phyloP scores from a whole-genome alignment of 2,797 vertebrate genomes.

The Toxotes lorentzi region DNA sequence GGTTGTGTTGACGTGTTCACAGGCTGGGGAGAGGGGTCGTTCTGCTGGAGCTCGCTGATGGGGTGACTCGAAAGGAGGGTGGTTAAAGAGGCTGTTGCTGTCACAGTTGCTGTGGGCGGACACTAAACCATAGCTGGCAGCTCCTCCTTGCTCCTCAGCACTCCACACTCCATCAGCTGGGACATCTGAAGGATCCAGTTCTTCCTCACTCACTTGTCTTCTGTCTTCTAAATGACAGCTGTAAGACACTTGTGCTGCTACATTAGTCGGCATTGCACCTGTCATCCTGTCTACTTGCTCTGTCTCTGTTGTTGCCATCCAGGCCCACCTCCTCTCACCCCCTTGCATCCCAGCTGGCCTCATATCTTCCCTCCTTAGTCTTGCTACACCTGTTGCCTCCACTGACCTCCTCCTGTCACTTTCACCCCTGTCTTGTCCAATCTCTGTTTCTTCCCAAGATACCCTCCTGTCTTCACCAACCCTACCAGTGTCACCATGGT shows the following conservation, averaged over 20 bases:
- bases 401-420: constrained; percentile 16
- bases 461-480: not conserved
- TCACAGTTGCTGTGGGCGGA: constrained; percentile 54
- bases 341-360: constrained; percentile 14
- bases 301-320: constrained; percentile 29
- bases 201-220: constrained; percentile 14
- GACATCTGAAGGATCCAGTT: constrained; percentile 16
- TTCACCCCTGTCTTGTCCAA: constrained; percentile 14
- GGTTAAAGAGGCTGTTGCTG: constrained; percentile 27
- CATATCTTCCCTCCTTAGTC: constrained; percentile 10
- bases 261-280: constrained; percentile 13
- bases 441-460: constrained; percentile 17
- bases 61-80: constrained; percentile 20
- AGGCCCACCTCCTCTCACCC: constrained; percentile 46
- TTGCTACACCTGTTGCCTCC: constrained; percentile 18
- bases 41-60: constrained; percentile 75
- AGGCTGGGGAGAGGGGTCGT: constrained; percentile 82
- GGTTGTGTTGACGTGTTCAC: not conserved
- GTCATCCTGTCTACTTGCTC: constrained; percentile 11
- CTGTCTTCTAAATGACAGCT: constrained; percentile 46
- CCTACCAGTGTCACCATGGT: not conserved
- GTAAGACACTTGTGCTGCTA: constrained; percentile 8
- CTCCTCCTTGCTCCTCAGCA: constrained; percentile 47
- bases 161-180: constrained; percentile 62
- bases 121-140: constrained; percentile 18